phyloP scores from a whole-genome alignment of 2,888 invertebrate genomes.

The Microchrysa polita region DNA sequence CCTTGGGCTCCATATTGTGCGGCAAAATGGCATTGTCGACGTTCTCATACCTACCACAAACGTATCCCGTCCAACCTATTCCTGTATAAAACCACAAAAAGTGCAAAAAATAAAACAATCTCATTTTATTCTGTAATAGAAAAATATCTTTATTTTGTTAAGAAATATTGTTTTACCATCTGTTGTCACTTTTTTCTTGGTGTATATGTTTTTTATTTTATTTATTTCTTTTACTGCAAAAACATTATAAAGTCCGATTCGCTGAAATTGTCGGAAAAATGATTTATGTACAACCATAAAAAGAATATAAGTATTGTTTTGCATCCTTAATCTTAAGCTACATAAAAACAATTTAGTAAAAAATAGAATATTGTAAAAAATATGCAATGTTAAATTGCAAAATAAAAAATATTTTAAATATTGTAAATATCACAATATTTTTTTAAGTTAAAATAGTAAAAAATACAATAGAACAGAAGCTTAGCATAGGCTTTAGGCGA shows the following conservation, averaged over 20 bases:
- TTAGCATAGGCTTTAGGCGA: not conserved
- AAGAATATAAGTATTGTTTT: too few species aligned
- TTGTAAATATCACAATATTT: slow-evolving; percentile 52
- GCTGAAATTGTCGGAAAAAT: slow-evolving; percentile 44
- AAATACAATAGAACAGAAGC: slow-evolving; percentile 18
- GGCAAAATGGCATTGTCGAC: too few species aligned
- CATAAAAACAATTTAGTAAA: slow-evolving; percentile 43
- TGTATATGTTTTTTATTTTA: slow-evolving; percentile 51
- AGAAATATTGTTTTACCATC: slow-evolving; percentile 47
- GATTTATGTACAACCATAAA: slow-evolving; percentile 61
- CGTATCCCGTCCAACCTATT: too few species aligned
- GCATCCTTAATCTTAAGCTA: slow-evolving; percentile 32
- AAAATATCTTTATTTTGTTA: slow-evolving; percentile 50
- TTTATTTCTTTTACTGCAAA: slow-evolving; percentile 49
- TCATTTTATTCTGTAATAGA: slow-evolving; percentile 54
- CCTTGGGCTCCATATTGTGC: too few species aligned
- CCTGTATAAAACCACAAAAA: too few species aligned
- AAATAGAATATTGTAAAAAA: slow-evolving; percentile 15
- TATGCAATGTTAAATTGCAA: slow-evolving; percentile 32
- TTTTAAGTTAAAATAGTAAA: slow-evolving; percentile 29
- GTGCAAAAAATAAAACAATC: slow-evolving; percentile 46
- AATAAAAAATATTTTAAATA: slow-evolving; percentile 48
- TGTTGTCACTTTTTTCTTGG: slow-evolving; percentile 52
- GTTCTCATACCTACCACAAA: too few species aligned
- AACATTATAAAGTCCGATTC: slow-evolving; percentile 53